Evolutionary conservation across 2,797 vertebrate genomes (phyloP).

Genomic region (Graptemys geographica): DNA sequence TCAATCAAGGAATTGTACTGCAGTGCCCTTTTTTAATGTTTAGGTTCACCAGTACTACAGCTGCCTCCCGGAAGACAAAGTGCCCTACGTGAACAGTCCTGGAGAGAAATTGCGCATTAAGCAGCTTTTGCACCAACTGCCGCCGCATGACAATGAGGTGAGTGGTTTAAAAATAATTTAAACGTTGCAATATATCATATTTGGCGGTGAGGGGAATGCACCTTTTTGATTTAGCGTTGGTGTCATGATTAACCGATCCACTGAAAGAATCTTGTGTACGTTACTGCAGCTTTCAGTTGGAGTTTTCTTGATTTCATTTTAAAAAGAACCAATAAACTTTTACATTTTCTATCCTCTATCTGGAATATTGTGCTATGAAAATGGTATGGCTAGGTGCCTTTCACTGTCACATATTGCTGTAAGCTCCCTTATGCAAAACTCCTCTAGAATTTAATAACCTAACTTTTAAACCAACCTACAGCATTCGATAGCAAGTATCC

Average conservation of each 20-base stretch:
- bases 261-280: background rate
- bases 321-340: background rate
- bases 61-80: slow-evolving; percentile 98
- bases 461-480: background rate
- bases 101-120: slow-evolving; percentile 98
- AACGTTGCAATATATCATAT: background rate
- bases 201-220: background rate
- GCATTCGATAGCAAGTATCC: background rate
- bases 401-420: background rate
- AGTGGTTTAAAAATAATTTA: slow-evolving; percentile 63
- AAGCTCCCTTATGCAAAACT: background rate
- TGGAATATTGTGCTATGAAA: background rate
- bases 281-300: background rate
- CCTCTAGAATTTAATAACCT: background rate
- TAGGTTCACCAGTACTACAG: slow-evolving; percentile 99
- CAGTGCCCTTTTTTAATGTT: slow-evolving; percentile 6
- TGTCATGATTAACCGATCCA: background rate
- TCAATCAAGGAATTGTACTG: background rate
- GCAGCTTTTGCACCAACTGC: slow-evolving; percentile 97
- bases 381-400: background rate
- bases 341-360: background rate
- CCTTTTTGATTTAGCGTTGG: background rate
- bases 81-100: slow-evolving; percentile 98
- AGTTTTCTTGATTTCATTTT: slow-evolving; percentile 5
- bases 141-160: slow-evolving; percentile 99